phyloP scores from a whole-genome alignment of 2,113 vertebrate species.

The Psophia crepitans region DNA sequence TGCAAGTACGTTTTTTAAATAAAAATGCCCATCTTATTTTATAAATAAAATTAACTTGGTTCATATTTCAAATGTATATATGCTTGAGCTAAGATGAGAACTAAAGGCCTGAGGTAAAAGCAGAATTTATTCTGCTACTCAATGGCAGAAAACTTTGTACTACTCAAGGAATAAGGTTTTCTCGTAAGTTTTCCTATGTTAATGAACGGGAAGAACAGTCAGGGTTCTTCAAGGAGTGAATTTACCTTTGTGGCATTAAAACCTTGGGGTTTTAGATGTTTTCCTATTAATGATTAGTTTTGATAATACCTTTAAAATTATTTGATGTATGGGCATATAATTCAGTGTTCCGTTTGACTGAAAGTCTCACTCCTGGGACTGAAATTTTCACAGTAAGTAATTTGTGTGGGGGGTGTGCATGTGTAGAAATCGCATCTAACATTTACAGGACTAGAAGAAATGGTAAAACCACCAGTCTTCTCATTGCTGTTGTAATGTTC shows the following conservation, averaged over 20 bases:
- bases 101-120: not conserved
- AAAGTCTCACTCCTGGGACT: not conserved
- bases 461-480: not conserved
- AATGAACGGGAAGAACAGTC: not conserved
- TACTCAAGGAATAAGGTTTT: not conserved
- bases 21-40: not conserved
- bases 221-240: not conserved
- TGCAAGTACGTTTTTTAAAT: not conserved
- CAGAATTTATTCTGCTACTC: not conserved
- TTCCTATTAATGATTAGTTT: not conserved
- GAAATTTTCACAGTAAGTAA: not conserved
- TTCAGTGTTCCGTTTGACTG: not conserved
- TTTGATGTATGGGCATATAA: not conserved
- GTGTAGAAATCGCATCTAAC: not conserved
- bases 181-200: not conserved
- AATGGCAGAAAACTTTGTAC: not conserved
- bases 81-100: not conserved
- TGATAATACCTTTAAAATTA: not conserved
- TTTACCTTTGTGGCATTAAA: not conserved
- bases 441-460: not conserved
- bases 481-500: not conserved
- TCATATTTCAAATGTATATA: not conserved
- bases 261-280: not conserved
- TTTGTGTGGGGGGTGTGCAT: too few species aligned
- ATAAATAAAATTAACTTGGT: not conserved